Evolutionary conservation across 2,888 invertebrate genomes (phyloP).

Genomic region (Conomelus anceps): DNA sequence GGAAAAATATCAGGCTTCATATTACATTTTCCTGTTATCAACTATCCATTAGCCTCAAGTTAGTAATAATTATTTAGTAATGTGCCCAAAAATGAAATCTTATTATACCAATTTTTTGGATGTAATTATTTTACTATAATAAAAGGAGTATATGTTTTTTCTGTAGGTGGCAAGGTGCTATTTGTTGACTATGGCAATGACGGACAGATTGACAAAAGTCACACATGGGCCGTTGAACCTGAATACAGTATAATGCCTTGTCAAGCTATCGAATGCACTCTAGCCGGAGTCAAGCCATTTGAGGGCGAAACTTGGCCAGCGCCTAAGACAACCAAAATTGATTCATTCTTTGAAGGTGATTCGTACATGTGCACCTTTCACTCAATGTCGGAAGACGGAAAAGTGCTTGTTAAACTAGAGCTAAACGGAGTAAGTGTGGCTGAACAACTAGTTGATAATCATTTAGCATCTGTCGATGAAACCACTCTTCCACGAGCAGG

Average conservation of each 20-base stretch:
- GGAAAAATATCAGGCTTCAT: too few species aligned
- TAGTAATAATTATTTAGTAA: too few species aligned
- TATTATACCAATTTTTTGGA: too few species aligned
- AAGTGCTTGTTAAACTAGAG: neutral
- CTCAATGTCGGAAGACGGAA: neutral
- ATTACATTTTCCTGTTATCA: too few species aligned
- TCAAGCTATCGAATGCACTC: constrained; percentile 62
- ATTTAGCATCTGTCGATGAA: constrained; percentile 1
- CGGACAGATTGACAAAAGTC: constrained; percentile 53
- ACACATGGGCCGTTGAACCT: constrained; percentile 63
- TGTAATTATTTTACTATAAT: too few species aligned
- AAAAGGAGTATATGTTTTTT: neutral
- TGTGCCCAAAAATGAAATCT: too few species aligned
- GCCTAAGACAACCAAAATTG: constrained; percentile 43
- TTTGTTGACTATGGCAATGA: constrained; percentile 74
- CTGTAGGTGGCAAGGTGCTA: constrained; percentile 44
- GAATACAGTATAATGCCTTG: constrained; percentile 57
- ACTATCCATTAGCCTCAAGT: too few species aligned
- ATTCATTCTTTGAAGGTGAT: constrained; percentile 56
- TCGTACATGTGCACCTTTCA: constrained; percentile 51
- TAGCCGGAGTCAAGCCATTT: constrained; percentile 53
- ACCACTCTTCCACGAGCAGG: neutral
- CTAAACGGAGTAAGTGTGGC: neutral
- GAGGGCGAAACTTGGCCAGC: constrained; percentile 50
- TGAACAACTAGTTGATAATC: neutral